Base-by-base conservation (phyloP, 2,888 invertebrate genomes). In the Drosophila mayaguana region DNA sequence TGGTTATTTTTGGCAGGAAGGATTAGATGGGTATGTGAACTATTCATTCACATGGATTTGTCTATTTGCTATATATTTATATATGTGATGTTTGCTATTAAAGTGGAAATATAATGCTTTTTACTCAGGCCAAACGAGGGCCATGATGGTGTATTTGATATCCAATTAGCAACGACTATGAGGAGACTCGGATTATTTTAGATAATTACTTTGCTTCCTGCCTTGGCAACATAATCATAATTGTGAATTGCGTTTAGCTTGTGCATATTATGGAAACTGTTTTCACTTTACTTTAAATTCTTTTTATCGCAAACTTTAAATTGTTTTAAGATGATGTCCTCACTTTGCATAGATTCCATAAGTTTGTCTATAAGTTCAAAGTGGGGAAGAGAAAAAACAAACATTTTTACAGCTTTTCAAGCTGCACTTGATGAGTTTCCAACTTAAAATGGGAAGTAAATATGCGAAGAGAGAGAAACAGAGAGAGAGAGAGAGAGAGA, bases 1-100 rank as follows among this genome's bases (percentile, higher is more conserved):
- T 20, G 28, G 36, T 38, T 38, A 51, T 36, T 67, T 68, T 56
- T 40, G 32, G 51, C 42, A 20, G 22, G 2, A 38, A 22, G 61
- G 57, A 57, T 64, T 75, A 70, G 51, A 65, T 64, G 48, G 16
- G 32, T 54, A 46, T 62, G 59, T 43, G 55, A 12, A 38, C 34
- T 42, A 60, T 12, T 48, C 34, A 38, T 53, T 48, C 38, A 40
- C 45, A 62, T 59, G n/a, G 43, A 36, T 57, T 38, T 22, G 9
- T 14, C 46, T 18, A 9, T 28, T 28, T 28, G 28, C 28, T 12
- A 14, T 5, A 5, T 20, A 11, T 22, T n/a, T n/a, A 11, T 22
- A 6, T 20, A 11, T 22, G 22, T 18, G 36, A 1, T 16, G 2
- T 25, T 46, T 20, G 8, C 28, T 16, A 28, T 45, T 45, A 3